Evolutionary conservation across 2,888 invertebrate genomes (phyloP).

Genomic region (Megaustenia siamemsis): DNA sequence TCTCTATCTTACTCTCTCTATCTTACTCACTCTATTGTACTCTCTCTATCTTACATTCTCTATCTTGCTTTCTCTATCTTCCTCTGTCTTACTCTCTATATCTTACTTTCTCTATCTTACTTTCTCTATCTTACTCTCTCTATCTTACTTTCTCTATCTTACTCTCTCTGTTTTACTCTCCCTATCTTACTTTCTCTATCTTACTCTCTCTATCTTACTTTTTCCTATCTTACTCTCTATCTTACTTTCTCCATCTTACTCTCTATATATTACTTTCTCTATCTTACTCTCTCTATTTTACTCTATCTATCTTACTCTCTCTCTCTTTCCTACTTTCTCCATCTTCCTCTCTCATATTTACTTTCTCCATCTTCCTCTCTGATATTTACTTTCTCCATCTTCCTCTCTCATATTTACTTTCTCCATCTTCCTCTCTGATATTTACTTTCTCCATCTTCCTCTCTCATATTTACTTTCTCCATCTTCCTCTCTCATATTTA

Average conservation of each 20-base stretch:
- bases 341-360: not conserved
- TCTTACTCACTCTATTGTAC: too few relatives aligned
- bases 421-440: too few relatives aligned
- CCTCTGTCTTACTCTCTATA: too few relatives aligned
- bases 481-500: too few relatives aligned
- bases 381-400: not conserved
- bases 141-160: not conserved
- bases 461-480: too few relatives aligned
- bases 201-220: not conserved
- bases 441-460: too few relatives aligned
- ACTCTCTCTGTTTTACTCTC: not conserved
- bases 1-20: too few relatives aligned
- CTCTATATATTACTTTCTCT: not conserved
- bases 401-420: not conserved
- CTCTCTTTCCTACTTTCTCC: not conserved
- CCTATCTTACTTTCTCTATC: not conserved
- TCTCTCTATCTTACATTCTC: too few relatives aligned
- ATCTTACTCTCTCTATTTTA: not conserved
- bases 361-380: not conserved
- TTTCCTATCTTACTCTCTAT: not conserved
- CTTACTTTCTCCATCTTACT: not conserved
- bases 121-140: too few relatives aligned
- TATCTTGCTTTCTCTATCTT: too few relatives aligned
- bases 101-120: too few relatives aligned
- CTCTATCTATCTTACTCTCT: constrained; percentile 2